A percentile compares a stretch with the other conserved stretches of the same genome.
These are phyloP conservation scores for Fringilla coelebs DNA, from an alignment of 2,797 vertebrate species.

Conservation along the genomic window DNA sequence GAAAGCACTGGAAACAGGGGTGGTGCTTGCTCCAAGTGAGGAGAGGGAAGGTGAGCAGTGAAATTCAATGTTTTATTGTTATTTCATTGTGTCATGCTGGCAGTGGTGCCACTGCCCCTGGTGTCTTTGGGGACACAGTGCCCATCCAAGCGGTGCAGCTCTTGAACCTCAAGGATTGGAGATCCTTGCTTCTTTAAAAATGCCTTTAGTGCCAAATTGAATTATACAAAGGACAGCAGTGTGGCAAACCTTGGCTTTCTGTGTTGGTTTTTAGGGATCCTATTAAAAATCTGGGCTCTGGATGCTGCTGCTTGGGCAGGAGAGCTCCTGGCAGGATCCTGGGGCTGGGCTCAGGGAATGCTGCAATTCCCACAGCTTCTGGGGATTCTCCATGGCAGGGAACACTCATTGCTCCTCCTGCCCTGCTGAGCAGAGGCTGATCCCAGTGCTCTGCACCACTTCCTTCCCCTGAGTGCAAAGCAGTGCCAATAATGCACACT, in stretches of 20 bases:
- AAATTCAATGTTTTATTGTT: neutral
- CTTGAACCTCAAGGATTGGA: neutral
- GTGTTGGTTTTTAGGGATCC: neutral
- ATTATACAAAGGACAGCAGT: neutral
- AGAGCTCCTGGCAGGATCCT: neutral
- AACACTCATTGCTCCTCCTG: neutral
- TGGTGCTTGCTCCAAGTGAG: neutral
- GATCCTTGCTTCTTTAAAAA: neutral
- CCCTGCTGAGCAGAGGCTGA: neutral
- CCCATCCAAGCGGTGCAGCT: neutral
- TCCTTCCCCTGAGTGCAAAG: neutral
- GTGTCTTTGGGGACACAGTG: neutral
- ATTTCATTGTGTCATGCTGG: rapidly evolving
- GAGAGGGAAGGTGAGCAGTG: neutral
- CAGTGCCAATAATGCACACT: neutral
- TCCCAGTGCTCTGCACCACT: neutral
- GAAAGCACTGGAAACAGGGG: neutral
- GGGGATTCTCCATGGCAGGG: neutral
- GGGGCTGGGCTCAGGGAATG: neutral
- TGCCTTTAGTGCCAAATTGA: neutral
- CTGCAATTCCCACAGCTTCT: neutral
- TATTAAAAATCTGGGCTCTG: rapidly evolving
- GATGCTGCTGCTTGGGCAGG: neutral
- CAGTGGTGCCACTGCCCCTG: neutral
- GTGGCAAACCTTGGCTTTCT: neutral